phyloP scores from a whole-genome alignment of 2,113 vertebrate genomes.

The Lophochroa leadbeateri region DNA sequence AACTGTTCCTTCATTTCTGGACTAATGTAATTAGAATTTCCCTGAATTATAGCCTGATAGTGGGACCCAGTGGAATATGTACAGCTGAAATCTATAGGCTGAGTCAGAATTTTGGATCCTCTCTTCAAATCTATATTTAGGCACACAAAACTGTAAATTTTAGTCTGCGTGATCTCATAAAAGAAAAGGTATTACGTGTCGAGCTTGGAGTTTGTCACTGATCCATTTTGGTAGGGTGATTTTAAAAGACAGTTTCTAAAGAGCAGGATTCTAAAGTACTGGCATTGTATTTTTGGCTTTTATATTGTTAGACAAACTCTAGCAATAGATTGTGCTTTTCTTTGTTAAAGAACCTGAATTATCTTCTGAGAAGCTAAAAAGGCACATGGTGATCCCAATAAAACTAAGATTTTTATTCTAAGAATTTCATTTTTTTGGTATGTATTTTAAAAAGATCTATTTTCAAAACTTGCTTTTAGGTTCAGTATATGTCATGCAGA shows the following conservation, averaged over 20 bases:
- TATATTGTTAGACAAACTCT: background rate
- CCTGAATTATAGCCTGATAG: background rate
- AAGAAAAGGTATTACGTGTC: background rate
- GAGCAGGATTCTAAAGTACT: background rate
- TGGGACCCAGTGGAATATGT: background rate
- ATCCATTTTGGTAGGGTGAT: background rate
- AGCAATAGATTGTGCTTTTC: background rate
- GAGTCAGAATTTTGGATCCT: background rate
- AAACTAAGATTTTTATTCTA: background rate
- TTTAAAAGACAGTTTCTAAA: background rate
- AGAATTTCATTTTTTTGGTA: background rate
- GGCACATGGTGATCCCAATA: background rate
- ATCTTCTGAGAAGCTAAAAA: background rate
- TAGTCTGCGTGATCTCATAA: background rate
- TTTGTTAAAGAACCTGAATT: background rate
- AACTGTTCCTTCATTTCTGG: background rate
- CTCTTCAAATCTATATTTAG: background rate
- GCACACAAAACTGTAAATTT: background rate
- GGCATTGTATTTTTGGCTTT: background rate
- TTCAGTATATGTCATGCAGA: background rate
- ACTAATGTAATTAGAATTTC: background rate
- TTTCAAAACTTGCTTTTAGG: slow-evolving; percentile 11
- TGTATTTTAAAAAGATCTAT: background rate
- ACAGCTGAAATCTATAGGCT: background rate
- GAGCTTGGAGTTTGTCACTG: background rate